A percentile compares a stretch with the other conserved stretches of the same genome.
Conservation (phyloP, 2,113 vertebrate species). For the Dasypus novemcinctus region DNA sequence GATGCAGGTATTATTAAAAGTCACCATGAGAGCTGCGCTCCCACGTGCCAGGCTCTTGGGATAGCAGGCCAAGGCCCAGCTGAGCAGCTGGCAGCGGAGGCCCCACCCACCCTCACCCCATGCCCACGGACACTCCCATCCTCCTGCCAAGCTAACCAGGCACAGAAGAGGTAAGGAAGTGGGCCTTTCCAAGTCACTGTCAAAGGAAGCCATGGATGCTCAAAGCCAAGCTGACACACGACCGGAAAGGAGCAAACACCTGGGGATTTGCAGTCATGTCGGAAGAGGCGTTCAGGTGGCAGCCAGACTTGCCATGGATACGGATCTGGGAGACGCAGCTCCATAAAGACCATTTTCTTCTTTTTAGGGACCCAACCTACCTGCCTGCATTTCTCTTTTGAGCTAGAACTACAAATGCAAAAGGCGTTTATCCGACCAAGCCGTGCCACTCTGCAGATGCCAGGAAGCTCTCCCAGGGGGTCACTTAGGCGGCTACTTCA, state of each 20-base stretch:
- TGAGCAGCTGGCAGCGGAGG: neutral
- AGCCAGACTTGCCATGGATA: neutral
- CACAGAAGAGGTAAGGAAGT: rapidly evolving
- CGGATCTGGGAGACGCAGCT: neutral
- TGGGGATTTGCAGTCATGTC: neutral
- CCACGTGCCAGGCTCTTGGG: neutral
- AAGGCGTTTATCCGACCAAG: neutral
- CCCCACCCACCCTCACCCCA: too few species aligned
- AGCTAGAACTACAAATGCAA: neutral
- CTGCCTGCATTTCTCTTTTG: neutral
- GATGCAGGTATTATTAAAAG: too few species aligned
- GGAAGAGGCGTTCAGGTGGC: neutral
- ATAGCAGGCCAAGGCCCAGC: neutral
- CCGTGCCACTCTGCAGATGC: neutral
- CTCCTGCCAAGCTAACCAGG: neutral
- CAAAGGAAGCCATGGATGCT: neutral
- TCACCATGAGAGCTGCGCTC: neutral
- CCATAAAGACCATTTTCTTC: neutral
- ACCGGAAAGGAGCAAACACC: neutral
- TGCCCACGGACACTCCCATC: neutral
- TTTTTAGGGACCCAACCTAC: neutral
- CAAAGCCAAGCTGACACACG: neutral
- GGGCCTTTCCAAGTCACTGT: neutral
- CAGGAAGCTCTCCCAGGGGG: neutral
- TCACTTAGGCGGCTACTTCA: neutral